Evolutionary conservation across 2,888 invertebrate genomes (phyloP).

Genomic region (Ophioninae sp.): DNA sequence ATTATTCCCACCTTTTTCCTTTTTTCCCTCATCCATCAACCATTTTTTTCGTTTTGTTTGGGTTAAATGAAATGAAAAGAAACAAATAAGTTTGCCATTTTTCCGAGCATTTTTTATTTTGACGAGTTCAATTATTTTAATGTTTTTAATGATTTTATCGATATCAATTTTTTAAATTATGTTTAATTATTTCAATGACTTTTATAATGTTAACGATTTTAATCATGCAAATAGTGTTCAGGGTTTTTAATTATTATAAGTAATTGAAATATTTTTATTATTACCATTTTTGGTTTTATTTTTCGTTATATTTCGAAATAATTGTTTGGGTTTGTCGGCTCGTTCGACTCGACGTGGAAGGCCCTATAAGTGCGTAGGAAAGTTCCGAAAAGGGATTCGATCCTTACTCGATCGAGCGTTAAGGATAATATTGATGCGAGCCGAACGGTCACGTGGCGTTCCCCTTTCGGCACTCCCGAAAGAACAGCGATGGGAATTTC

Average conservation of each 20-base stretch:
- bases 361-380: not conserved
- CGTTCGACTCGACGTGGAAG: not conserved
- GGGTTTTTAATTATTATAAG: not conserved
- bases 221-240: not conserved
- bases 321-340: not conserved
- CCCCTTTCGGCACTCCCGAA: slow-evolving; percentile 38
- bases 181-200: too few relatives aligned
- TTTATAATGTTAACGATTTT: not conserved
- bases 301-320: not conserved
- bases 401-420: slow-evolving; percentile 65
- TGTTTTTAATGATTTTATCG: too few relatives aligned
- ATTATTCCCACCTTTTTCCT: not conserved
- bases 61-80: not conserved
- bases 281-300: not conserved
- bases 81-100: not conserved
- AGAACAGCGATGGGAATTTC: slow-evolving; percentile 47
- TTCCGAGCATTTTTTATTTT: not conserved
- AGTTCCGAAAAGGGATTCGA: slow-evolving; percentile 60
- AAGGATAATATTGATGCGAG: slow-evolving; percentile 69
- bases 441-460: slow-evolving; percentile 53
- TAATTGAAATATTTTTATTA: not conserved
- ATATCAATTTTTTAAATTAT: too few relatives aligned
- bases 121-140: too few relatives aligned
- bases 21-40: not conserved
- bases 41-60: not conserved